These are phyloP conservation scores for Noctua fimbriata DNA, from an alignment of 2,888 invertebrate genomes.

Conservation along the genomic window DNA sequence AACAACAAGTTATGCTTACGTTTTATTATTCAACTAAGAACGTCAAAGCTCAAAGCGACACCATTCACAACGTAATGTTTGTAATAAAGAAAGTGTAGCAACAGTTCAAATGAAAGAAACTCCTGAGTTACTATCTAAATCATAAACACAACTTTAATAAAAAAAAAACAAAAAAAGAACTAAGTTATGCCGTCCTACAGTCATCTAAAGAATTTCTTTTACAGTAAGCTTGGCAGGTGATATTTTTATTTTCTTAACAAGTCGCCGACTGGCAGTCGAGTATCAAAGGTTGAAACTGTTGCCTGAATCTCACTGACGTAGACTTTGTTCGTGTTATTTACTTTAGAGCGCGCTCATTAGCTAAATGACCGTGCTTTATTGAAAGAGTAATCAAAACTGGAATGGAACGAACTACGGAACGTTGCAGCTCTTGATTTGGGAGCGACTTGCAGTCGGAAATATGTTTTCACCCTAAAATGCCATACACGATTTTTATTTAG, in stretches of 20 bases:
- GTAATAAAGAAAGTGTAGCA: slow-evolving; percentile 12
- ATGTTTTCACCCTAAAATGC: slow-evolving; percentile 24
- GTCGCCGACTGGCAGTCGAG: slow-evolving; percentile 71
- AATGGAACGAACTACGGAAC: slow-evolving; percentile 63
- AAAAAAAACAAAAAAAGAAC: slow-evolving; percentile 32
- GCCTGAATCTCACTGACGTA: slow-evolving; percentile 81
- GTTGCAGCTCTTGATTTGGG: slow-evolving; percentile 59
- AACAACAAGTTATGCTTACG: background rate
- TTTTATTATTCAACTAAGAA: slow-evolving; percentile 19
- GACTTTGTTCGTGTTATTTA: slow-evolving; percentile 87
- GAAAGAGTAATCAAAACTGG: slow-evolving; percentile 82
- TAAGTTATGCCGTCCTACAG: slow-evolving; percentile 50
- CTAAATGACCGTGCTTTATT: slow-evolving; percentile 87
- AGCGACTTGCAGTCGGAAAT: slow-evolving; percentile 50
- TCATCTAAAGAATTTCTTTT: slow-evolving; percentile 57
- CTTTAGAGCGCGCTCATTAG: slow-evolving; percentile 87
- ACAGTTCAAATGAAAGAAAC: slow-evolving; percentile 41
- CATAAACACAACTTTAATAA: slow-evolving; percentile 45
- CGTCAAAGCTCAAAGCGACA: slow-evolving; percentile 3
- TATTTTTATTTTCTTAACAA: slow-evolving; percentile 76
- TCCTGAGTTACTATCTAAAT: slow-evolving; percentile 22
- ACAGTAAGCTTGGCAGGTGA: slow-evolving; percentile 65
- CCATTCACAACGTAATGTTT: slow-evolving; percentile 12
- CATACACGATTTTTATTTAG: slow-evolving; percentile 6
- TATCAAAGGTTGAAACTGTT: slow-evolving; percentile 81